Percentiles rank a stretch among this genome's conserved stretches.
phyloP scores from a whole-genome alignment of 2,113 vertebrate species.

The Cephalopholis sonnerati region DNA sequence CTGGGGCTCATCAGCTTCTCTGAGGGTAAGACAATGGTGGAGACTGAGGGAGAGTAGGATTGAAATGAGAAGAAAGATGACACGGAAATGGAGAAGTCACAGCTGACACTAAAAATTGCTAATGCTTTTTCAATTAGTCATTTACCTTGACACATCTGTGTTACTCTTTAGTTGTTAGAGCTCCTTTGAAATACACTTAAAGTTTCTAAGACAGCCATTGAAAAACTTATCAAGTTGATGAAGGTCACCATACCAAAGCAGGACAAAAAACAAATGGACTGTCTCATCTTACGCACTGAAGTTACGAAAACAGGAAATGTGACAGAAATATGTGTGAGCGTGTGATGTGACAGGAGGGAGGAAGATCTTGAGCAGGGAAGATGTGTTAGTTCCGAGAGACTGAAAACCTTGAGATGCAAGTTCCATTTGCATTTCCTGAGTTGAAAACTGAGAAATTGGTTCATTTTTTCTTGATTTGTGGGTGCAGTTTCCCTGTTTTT shows the following conservation, averaged over 20 bases:
- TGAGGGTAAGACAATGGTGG: conserved; percentile 91
- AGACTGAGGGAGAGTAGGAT: conserved; percentile 29
- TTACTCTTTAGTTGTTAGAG: background rate
- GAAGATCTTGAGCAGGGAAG: background rate
- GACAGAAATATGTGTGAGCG: conserved; percentile 7
- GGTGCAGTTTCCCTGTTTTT: background rate
- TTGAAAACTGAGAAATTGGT: background rate
- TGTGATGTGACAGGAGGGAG: conserved; percentile 8
- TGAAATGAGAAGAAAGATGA: background rate
- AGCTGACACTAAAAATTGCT: background rate
- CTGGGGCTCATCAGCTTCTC: conserved; percentile 99
- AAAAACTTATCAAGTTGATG: conserved; percentile 24
- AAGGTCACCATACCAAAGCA: conserved; percentile 8
- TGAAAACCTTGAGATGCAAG: background rate
- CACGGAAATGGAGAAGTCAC: background rate
- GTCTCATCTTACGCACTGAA: background rate
- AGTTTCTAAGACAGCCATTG: conserved; percentile 18
- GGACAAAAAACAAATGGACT: conserved; percentile 4
- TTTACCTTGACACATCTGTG: background rate
- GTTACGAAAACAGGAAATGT: background rate
- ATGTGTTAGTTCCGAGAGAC: conserved; percentile 11
- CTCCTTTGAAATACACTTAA: conserved; percentile 27
- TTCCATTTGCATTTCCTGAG: conserved; percentile 13
- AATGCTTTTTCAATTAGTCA: conserved; percentile 6
- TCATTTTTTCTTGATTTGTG: background rate